A percentile compares a stretch with the other conserved stretches of the same genome.
Evolutionary conservation across 1,140 invertebrate species (phyloP).

Genomic region (Drosophila lini): DNA sequence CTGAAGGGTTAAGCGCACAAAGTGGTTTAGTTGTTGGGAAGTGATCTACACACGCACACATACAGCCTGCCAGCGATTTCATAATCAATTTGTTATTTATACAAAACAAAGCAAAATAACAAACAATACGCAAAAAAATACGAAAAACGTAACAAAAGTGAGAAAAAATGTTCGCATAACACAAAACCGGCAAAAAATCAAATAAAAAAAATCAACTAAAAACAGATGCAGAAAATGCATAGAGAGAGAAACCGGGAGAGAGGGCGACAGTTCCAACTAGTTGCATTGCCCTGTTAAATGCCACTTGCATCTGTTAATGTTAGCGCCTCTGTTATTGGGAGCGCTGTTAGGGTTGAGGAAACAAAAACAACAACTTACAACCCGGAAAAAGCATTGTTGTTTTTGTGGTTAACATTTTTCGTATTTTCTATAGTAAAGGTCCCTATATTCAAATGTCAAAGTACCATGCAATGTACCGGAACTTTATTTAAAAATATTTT

Average conservation of each 20-base stretch:
- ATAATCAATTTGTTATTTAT: constrained; percentile 59
- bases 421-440: neutral
- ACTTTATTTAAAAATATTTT: neutral
- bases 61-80: constrained; percentile 25
- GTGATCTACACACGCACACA: constrained; percentile 28
- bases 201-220: constrained; percentile 30
- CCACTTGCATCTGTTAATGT: constrained; percentile 26
- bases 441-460: neutral
- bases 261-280: constrained; percentile 36
- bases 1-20: constrained; percentile 37
- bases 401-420: constrained; percentile 16
- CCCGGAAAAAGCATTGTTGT: constrained; percentile 2
- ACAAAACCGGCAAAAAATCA: constrained; percentile 50
- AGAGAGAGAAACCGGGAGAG: neutral
- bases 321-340: neutral
- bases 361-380: constrained; percentile 7
- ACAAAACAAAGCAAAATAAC: constrained; percentile 37
- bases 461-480: neutral
- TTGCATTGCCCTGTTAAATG: constrained; percentile 51
- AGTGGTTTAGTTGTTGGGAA: constrained; percentile 7
- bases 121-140: constrained; percentile 7
- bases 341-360: neutral
- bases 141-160: constrained; percentile 13
- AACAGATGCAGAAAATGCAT: constrained; percentile 32
- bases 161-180: constrained; percentile 40